Base-by-base conservation (phyloP, 2,113 vertebrate species). In the Centrocercus urophasianus region DNA sequence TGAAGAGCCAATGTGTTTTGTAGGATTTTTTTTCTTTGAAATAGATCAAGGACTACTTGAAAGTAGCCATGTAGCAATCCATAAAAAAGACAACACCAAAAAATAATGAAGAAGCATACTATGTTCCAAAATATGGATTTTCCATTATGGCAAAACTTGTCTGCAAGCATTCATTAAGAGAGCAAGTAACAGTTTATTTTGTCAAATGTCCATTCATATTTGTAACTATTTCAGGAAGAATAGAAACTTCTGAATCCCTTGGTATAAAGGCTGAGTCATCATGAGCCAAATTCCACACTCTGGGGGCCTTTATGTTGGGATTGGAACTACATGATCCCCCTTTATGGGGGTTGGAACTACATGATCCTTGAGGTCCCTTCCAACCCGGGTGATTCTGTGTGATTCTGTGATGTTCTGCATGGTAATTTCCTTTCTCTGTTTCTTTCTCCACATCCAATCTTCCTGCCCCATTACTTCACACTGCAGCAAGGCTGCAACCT, bases 191-290 rank as follows among this genome's bases (percentile, higher is more conserved):
- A 67, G 11, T 36, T 60, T 71, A 77, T 66, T 88, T 92, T 91
- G 52, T 86, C 56, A 88, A 80, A 78, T 43, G 11, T 57, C 47
- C 0, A 0, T 30, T 88, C 2, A 0, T 59, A 63, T 73, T 88
- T 80, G 50, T 78, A 77, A 63, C 13, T 74, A 30, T 81, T 91
- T 89, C 56, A 83, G 60, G 64, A 93, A 95, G 27, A 91, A 86
- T 1, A 71, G 56, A 88, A 95, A 57, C 20, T 75, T 88, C 50
- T 60, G 71, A 87, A 65, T 74, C 38, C 27, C 38, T 83, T 77
- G 15, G 10, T 80, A 25, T 71, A 83, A 24, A 0, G 1, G 8
- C 12, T 13, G 11, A 95, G 12, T 81, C 18, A 81, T 56, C 18
- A 19, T 6, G 0, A 83, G 17, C 34, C 61, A 88, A 67, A 52